Evolutionary conservation across 2,888 invertebrate genomes (phyloP), one percentile per base, ranked within the genome.

Genomic region (Acrobasis repandana): DNA sequence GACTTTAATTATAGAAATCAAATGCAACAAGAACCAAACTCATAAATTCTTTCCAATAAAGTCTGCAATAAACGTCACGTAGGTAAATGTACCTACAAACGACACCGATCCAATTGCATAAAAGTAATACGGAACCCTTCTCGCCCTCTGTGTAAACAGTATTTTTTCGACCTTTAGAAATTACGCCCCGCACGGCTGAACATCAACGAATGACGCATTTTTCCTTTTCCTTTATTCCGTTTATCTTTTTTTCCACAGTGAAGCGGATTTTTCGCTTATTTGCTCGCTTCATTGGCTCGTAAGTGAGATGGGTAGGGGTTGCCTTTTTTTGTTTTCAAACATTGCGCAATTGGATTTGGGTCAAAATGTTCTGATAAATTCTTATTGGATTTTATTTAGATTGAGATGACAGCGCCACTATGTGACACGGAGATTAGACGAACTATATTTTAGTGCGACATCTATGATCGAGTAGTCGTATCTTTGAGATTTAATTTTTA

Each of bases 251-350:
- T 89, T 87, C 86, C 86, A 83, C 88, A 85, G 76, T 71, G 77
- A 75, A 82, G 82, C 82, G 86, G 88, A 90, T 91, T 92, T 91
- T 88, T 90, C 88, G 89, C 86, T 86, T 90, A 89, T 91, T 90
- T 89, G 87, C 88, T 79, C 88, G 89, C 90, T 88, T 90, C 91
- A 91, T 91, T 91, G 91, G 89, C 89, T 90, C 81, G 88, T 86
- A 88, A 90, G 88, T 86, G 91, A 90, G 86, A 86, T 80, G 87
- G 88, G 88, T 82, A 75, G 76, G 73, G 72, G 74, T 67, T 66
- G 61, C 54, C 66, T 79, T 77, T 77, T 71, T 67, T 61, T 79
- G 79, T 83, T 75, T 82, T 69, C 67, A 64, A 73, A 74, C 68
- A 72, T 73, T 74, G 73, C 70, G 68, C 79, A 83, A 83, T 83